Percentiles rank a stretch among this genome's conserved stretches.
Evolutionary conservation across 2,888 invertebrate genomes (phyloP).

Genomic region (Steromphala cineraria): DNA sequence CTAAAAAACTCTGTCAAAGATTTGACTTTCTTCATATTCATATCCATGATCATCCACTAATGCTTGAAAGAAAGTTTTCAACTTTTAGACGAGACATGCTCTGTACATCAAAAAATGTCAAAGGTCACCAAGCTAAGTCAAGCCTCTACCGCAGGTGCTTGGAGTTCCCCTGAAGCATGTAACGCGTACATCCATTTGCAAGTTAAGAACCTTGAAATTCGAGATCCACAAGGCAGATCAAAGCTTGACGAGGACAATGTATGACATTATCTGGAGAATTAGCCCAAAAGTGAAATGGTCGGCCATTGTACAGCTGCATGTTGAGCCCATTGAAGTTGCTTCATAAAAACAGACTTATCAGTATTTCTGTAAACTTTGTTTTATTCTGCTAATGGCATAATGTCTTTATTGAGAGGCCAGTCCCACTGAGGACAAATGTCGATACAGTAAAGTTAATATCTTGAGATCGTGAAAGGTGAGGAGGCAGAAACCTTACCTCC

Average conservation of each 20-base stretch:
- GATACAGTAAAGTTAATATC: background rate
- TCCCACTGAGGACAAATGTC: background rate
- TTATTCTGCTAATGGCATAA: constrained; percentile 2
- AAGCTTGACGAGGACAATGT: background rate
- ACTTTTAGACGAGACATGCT: background rate
- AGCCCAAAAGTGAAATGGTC: background rate
- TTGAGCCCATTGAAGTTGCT: background rate
- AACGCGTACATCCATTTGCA: background rate
- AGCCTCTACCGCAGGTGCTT: background rate
- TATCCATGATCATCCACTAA: background rate
- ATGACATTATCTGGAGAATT: background rate
- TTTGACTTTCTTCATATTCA: too few relatives aligned
- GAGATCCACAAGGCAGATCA: background rate
- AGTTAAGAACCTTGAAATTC: background rate
- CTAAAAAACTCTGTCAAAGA: too few relatives aligned
- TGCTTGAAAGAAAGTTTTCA: background rate
- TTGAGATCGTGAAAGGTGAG: too few relatives aligned
- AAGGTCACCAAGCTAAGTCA: background rate
- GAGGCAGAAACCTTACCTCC: too few relatives aligned
- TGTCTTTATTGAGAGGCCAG: background rate
- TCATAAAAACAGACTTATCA: background rate
- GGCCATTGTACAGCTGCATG: background rate
- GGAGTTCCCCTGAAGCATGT: background rate
- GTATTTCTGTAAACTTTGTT: background rate
- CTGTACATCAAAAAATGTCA: background rate